Evolutionary conservation across 2,888 invertebrate species (phyloP).

Genomic region (Ormia ochracea): DNA sequence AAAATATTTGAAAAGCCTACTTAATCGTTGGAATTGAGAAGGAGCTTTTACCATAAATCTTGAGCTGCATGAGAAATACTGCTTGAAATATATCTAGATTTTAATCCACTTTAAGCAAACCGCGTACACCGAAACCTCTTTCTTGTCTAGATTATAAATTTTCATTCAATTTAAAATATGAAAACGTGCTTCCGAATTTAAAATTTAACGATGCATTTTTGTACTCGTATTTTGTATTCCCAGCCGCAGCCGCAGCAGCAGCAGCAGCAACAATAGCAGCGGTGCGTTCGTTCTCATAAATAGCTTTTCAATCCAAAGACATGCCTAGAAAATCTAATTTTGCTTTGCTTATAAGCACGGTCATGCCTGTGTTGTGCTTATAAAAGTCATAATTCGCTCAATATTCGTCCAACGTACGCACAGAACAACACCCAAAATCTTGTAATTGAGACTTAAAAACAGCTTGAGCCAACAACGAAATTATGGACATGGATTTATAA

Average conservation of each 20-base stretch:
- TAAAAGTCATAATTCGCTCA: constrained; percentile 18
- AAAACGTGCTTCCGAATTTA: constrained; percentile 58
- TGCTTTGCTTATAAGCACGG: no score
- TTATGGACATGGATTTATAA: neutral
- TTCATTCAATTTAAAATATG: constrained; percentile 20
- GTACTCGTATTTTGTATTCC: constrained; percentile 20
- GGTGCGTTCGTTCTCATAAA: constrained; percentile 23
- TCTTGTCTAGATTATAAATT: constrained; percentile 3
- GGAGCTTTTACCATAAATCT: constrained; percentile 24
- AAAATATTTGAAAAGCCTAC: constrained; percentile 16
- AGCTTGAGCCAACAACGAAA: constrained; percentile 25
- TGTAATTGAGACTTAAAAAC: constrained; percentile 42
- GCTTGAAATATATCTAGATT: constrained; percentile 30
- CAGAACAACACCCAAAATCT: constrained; percentile 45
- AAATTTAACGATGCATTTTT: constrained; percentile 46
- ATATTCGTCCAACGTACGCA: constrained; percentile 41
- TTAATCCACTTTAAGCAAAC: constrained; percentile 49
- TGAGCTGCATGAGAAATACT: constrained; percentile 2
- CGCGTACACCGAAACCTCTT: constrained; percentile 15
- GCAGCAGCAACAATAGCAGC: no score
- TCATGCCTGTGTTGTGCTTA: neutral
- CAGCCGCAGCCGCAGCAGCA: constrained; percentile 16
- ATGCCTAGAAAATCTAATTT: neutral
- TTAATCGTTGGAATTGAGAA: constrained; percentile 33
- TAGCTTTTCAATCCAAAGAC: constrained; percentile 2